Percentiles rank a stretch among this genome's conserved stretches.
Evolutionary conservation across 2,797 vertebrate species (phyloP).

Genomic region (Ammospiza maritima): DNA sequence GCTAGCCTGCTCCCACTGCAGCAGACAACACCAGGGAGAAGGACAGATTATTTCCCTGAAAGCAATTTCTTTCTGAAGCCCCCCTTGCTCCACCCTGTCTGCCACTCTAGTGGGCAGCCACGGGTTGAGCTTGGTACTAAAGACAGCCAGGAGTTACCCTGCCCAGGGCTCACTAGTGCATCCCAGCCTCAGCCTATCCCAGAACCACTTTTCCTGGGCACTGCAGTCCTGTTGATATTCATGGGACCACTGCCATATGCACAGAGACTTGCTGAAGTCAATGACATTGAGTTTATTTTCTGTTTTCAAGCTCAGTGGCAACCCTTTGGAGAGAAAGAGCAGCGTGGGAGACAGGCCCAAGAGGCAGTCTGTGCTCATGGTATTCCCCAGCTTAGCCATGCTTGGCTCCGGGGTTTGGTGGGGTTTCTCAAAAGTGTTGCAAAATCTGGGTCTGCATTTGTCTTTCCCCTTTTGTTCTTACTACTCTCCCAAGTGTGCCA

Average conservation of each 20-base stretch:
- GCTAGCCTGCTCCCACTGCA: not conserved
- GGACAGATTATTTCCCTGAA: not conserved
- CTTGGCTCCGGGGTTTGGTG: not conserved
- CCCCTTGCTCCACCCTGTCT: not conserved
- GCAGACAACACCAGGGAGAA: not conserved
- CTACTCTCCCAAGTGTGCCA: not conserved
- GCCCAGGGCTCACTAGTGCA: not conserved
- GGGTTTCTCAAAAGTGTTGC: slow-evolving; percentile 18
- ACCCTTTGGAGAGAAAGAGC: not conserved
- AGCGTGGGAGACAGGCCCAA: not conserved
- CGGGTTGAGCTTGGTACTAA: not conserved
- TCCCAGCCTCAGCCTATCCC: not conserved
- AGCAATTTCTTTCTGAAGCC: not conserved
- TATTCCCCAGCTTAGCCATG: not conserved
- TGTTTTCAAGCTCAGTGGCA: not conserved
- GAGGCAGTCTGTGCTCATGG: not conserved
- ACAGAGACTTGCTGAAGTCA: not conserved
- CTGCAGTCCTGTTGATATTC: not conserved
- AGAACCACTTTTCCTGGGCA: not conserved
- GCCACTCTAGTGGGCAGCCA: not conserved
- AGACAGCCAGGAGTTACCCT: not conserved
- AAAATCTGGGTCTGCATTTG: not conserved
- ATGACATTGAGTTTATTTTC: not conserved
- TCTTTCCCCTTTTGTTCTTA: not conserved
- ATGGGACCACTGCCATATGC: not conserved